A percentile compares a stretch with the other conserved stretches of the same genome.
phyloP scores from a whole-genome alignment of 2,113 vertebrate genomes.

The Zosterops lateralis region DNA sequence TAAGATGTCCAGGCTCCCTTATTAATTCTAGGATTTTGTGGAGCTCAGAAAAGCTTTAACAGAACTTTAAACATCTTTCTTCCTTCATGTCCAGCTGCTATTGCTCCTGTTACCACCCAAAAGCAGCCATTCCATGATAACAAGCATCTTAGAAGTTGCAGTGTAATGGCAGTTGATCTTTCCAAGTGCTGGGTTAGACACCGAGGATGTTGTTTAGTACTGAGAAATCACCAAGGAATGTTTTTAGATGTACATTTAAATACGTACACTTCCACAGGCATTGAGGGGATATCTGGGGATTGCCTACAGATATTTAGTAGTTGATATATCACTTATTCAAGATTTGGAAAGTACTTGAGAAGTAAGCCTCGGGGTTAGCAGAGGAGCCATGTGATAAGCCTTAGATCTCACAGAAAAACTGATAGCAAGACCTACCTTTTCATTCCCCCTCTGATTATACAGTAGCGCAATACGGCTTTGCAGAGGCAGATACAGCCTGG shows the following conservation, averaged over 20 bases:
- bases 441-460: background rate
- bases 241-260: constrained; percentile 26
- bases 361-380: constrained; percentile 50
- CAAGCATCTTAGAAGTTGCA: background rate
- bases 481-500: background rate
- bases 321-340: constrained; percentile 40
- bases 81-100: background rate
- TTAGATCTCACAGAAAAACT: constrained; percentile 31
- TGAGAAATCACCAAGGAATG: background rate
- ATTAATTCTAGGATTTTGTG: background rate
- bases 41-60: background rate
- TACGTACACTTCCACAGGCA: background rate
- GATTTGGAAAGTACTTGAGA: constrained; percentile 26
- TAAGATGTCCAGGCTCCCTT: background rate
- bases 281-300: background rate
- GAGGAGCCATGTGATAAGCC: constrained; percentile 32
- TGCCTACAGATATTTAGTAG: constrained; percentile 48
- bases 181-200: background rate
- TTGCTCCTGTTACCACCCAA: background rate
- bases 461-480: background rate
- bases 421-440: constrained; percentile 29
- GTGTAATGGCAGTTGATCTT: background rate
- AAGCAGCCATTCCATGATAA: background rate
- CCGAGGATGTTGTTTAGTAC: background rate
- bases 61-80: background rate